Conservation (phyloP, 2,113 vertebrate genomes). For the Acrocephalus kingi region DNA sequence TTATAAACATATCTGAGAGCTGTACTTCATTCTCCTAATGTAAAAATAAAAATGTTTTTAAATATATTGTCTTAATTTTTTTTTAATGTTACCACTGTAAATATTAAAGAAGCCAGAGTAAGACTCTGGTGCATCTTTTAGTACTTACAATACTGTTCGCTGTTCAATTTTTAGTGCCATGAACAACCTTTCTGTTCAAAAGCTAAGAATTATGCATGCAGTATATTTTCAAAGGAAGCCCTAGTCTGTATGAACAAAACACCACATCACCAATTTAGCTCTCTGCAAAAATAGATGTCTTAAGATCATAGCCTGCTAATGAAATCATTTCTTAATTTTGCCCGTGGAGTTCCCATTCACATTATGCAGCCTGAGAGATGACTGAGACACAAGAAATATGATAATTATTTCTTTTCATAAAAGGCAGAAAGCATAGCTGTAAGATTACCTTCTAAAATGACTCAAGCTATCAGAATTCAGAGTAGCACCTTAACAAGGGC, state of each 20-base stretch:
- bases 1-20: not conserved
- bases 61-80: not conserved
- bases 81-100: not conserved
- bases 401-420: conserved; percentile 24
- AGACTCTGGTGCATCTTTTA: not conserved
- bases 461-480: not conserved
- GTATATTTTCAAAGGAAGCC: not conserved
- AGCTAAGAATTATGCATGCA: not conserved
- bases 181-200: not conserved
- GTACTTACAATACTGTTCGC: not conserved
- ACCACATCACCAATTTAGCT: not conserved
- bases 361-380: not conserved
- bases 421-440: not conserved
- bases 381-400: not conserved
- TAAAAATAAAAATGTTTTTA: not conserved
- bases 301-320: not conserved
- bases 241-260: not conserved
- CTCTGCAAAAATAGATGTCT: conserved; percentile 1
- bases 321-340: not conserved
- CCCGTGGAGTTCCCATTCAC: not conserved
- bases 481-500: not conserved
- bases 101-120: not conserved
- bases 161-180: not conserved
- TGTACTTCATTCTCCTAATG: not conserved
- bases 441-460: conserved; percentile 22